These are phyloP conservation scores for Macrosiphum euphorbiae DNA, from an alignment of 2,888 invertebrate genomes.

Conservation along the genomic window DNA sequence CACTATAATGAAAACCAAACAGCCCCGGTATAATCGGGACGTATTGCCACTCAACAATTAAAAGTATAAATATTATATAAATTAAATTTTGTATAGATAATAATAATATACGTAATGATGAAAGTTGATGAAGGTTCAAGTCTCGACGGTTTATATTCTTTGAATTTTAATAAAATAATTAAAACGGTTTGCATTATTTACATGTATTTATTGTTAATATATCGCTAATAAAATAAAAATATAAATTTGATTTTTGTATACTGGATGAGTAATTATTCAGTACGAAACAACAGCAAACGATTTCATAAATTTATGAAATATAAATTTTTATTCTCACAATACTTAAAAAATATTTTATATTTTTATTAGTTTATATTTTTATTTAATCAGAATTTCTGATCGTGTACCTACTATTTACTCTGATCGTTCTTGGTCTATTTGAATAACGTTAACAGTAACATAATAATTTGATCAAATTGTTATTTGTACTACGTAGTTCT, in stretches of 20 bases:
- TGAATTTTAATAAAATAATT: no score
- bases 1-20: no score
- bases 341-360: neutral
- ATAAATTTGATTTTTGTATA: neutral
- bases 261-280: neutral
- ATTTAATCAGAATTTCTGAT: neutral
- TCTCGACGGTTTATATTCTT: no score
- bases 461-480: neutral
- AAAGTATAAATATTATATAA: no score
- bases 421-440: neutral
- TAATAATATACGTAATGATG: no score
- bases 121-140: no score
- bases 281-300: neutral
- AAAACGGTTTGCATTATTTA: neutral
- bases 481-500: no score
- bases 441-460: neutral
- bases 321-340: neutral
- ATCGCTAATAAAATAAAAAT: no score
- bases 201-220: neutral
- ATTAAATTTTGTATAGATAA: no score
- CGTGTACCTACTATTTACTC: neutral
- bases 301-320: neutral
- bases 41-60: no score
- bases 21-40: no score
- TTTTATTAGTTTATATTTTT: neutral